Base-by-base conservation (phyloP, 2,888 invertebrate species). In the Diarsia rubi region DNA sequence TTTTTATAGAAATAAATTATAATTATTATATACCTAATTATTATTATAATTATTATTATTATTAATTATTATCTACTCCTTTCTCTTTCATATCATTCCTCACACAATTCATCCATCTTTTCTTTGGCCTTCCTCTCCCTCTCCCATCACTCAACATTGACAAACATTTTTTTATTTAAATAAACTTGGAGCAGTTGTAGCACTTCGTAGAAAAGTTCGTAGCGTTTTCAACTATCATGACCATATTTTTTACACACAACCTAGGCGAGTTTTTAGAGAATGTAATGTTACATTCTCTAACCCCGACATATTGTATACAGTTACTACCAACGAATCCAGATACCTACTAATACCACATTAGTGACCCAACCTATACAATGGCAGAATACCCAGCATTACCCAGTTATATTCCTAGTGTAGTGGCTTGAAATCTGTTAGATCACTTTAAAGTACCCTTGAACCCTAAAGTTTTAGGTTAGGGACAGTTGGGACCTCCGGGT, bases 341-440 rank as follows among this genome's bases (percentile, higher is more conserved):
- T 69, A 75, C 67, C 42, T 14, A 63, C 75, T 75, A 80, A 86
- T 66, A 57, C 62, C 47, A 82, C 77, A 88, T 86, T 86, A 86
- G 77, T 69, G 75, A 52, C 69, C 73, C 73, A 69, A 74, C 84
- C 88, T 83, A 85, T 84, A 90, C 88, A 89, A 90, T 83, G 82
- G 75, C 86, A 77, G 76, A 86, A 87, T 88, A 89, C 84, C 79
- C 84, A 87, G 88, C 84, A 86, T 87, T 88, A 89, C 84, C 77
- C 84, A 87, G 89, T 87, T 90, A 89, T 88, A 89, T 84, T 90
- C 86, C 84, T 85, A 84, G 81, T 78, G 80, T 79, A 78, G 84
- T 79, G 88, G 88, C 87, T 90, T 89, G 88, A 91, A 92, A 93
- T 93, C 93, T 91, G 92, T 93, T 92, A 92, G 91, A 93, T 92